phyloP scores from a whole-genome alignment of 2,113 vertebrate genomes.

The Tragelaphus buxtoni region DNA sequence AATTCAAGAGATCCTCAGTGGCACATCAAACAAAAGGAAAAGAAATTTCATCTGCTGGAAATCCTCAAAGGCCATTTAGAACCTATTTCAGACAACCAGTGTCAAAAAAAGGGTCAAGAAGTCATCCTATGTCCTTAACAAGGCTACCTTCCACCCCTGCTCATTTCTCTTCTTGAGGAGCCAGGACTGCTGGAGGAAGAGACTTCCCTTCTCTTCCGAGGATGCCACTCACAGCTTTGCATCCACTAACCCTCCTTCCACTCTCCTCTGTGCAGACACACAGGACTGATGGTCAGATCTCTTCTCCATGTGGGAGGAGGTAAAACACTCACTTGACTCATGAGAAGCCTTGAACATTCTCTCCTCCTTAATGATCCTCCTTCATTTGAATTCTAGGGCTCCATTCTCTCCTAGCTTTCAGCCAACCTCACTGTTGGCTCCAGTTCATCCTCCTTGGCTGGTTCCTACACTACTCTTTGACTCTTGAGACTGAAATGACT shows the following conservation, averaged over 20 bases:
- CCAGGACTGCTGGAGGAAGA: neutral
- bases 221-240: neutral
- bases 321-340: neutral
- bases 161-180: neutral
- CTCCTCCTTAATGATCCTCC: neutral
- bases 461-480: neutral
- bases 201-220: neutral
- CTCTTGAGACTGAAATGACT: neutral
- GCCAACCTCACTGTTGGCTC: neutral
- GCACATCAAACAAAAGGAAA: conserved; percentile 20
- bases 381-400: neutral
- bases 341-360: neutral
- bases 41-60: conserved; percentile 4
- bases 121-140: neutral
- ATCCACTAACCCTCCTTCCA: neutral
- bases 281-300: no score
- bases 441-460: neutral
- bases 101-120: neutral
- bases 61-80: neutral
- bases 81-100: neutral
- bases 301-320: neutral
- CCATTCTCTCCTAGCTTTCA: neutral
- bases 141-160: neutral
- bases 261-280: neutral
- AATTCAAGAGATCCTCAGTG: conserved; percentile 27